Evolutionary conservation across 2,888 invertebrate species (phyloP).

Genomic region (Ditula angustiorana): DNA sequence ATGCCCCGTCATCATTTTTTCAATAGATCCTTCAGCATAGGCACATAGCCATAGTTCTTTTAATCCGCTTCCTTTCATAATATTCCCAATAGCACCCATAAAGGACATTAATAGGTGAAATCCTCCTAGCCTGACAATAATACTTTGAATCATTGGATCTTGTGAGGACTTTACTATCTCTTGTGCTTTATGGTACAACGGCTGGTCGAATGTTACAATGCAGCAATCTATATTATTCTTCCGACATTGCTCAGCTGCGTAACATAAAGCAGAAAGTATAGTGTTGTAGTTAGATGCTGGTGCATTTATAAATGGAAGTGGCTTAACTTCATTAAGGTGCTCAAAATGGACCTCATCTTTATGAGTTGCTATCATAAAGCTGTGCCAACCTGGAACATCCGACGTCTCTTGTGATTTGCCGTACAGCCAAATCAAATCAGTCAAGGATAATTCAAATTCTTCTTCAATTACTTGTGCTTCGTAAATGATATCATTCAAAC

Average conservation of each 20-base stretch:
- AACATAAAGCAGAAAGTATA: slow-evolving; percentile 50
- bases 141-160: slow-evolving; percentile 40
- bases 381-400: slow-evolving; percentile 40
- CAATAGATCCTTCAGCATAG: slow-evolving; percentile 53
- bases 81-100: slow-evolving; percentile 53
- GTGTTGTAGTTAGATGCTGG: slow-evolving; percentile 54
- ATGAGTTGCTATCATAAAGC: slow-evolving; percentile 38
- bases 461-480: slow-evolving; percentile 32
- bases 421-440: too few relatives aligned
- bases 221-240: slow-evolving; percentile 36
- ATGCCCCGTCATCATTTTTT: slow-evolving; percentile 55
- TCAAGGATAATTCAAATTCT: slow-evolving; percentile 34
- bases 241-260: slow-evolving; percentile 46
- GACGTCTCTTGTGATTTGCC: slow-evolving; percentile 38
- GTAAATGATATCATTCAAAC: slow-evolving; percentile 59
- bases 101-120: slow-evolving; percentile 59
- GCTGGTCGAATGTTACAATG: slow-evolving; percentile 57
- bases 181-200: slow-evolving; percentile 54
- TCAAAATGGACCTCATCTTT: slow-evolving; percentile 33
- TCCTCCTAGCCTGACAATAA: slow-evolving; percentile 56
- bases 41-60: slow-evolving; percentile 44
- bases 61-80: slow-evolving; percentile 58
- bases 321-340: slow-evolving; percentile 27
- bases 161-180: slow-evolving; percentile 48
- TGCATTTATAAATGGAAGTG: slow-evolving; percentile 57